Evolutionary conservation across 2,888 invertebrate species (phyloP).

Genomic region (Gordius sp.): DNA sequence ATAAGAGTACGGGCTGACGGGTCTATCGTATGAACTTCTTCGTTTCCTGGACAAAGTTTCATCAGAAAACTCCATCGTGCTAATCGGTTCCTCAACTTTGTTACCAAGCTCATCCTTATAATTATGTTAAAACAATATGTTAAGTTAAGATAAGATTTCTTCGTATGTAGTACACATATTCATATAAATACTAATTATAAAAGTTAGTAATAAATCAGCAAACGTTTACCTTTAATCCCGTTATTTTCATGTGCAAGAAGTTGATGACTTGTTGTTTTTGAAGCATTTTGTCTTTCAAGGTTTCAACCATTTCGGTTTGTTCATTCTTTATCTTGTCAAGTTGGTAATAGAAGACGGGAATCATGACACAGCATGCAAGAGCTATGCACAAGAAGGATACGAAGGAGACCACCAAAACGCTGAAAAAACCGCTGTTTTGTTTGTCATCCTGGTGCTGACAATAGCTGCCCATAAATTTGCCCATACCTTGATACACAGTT

Average conservation of each 20-base stretch:
- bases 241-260: constrained; percentile 14
- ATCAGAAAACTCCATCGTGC: neutral
- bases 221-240: constrained; percentile 2
- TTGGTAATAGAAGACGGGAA: constrained; percentile 4
- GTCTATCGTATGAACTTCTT: neutral
- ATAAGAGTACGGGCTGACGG: constrained; percentile 4
- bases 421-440: neutral
- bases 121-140: neutral
- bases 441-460: constrained; percentile 7
- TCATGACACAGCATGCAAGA: constrained; percentile 7
- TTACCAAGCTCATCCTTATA: constrained; percentile 9
- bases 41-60: neutral
- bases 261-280: constrained; percentile 14
- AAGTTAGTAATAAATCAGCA: neutral
- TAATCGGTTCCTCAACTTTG: neutral
- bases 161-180: too few species aligned
- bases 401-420: constrained; percentile 6
- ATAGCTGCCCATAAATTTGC: constrained; percentile 10
- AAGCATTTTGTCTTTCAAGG: constrained; percentile 11
- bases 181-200: neutral
- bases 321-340: neutral
- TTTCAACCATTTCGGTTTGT: constrained; percentile 12
- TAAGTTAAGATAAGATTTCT: neutral
- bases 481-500: too few species aligned
- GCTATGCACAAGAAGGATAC: constrained; percentile 3